These are phyloP conservation scores for Panulirus ornatus DNA, from an alignment of 1,140 invertebrate genomes.

Conservation along the genomic window DNA sequence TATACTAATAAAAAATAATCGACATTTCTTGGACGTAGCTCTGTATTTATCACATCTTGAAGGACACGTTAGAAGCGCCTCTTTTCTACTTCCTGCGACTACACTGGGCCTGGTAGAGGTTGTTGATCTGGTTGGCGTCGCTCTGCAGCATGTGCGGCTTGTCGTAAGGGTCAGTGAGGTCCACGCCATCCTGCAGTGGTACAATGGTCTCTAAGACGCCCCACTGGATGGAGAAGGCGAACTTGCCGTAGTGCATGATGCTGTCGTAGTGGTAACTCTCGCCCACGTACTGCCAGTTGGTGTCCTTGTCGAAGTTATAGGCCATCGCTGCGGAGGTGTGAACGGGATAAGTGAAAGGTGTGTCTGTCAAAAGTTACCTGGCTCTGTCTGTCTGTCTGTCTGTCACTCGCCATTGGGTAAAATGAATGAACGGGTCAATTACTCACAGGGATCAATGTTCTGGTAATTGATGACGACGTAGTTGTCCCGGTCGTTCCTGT, in stretches of 20 bases:
- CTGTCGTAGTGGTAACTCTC: slow-evolving; percentile 54
- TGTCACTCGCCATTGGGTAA: background rate
- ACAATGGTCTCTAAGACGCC: slow-evolving; percentile 47
- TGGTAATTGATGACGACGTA: slow-evolving; percentile 49
- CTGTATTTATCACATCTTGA: too few species aligned
- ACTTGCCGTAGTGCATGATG: slow-evolving; percentile 64
- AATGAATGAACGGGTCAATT: background rate
- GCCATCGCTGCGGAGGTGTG: background rate
- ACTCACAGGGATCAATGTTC: slow-evolving; percentile 33
- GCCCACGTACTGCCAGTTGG: slow-evolving; percentile 43
- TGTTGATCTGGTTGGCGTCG: slow-evolving; percentile 62
- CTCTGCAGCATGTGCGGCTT: slow-evolving; percentile 29
- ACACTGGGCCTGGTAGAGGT: slow-evolving; percentile 25
- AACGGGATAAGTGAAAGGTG: background rate
- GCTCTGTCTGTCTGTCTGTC: background rate
- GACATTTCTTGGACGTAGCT: too few species aligned
- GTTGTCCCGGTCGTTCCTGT: slow-evolving; percentile 40
- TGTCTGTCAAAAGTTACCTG: background rate
- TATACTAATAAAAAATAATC: too few species aligned
- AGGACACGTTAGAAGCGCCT: too few species aligned
- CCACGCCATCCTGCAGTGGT: slow-evolving; percentile 2
- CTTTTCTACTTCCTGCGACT: background rate
- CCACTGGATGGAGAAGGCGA: slow-evolving; percentile 53
- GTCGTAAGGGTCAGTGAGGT: slow-evolving; percentile 38
- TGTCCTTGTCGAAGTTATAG: slow-evolving; percentile 47